Conservation (phyloP, 2,797 vertebrate species). For the Aphelocoma californica region DNA sequence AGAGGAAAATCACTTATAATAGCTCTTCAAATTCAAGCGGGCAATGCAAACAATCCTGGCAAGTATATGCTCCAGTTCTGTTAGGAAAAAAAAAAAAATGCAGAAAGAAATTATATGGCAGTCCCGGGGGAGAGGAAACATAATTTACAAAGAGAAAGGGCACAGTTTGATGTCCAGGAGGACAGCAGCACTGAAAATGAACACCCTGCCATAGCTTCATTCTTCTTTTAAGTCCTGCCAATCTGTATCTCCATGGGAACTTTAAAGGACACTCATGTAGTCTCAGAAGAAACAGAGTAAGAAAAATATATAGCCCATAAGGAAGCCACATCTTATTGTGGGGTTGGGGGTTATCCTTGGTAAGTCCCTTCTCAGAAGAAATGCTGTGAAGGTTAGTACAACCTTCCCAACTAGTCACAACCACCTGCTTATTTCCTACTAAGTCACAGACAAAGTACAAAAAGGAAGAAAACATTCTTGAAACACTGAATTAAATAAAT, state of each 20-base stretch:
- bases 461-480: background rate
- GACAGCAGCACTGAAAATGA: conserved; percentile 54
- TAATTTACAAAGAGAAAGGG: conserved; percentile 56
- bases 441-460: background rate
- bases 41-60: conserved; percentile 8
- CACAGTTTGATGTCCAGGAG: conserved; percentile 47
- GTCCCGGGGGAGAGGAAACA: conserved; percentile 17
- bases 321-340: background rate
- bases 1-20: conserved; percentile 16
- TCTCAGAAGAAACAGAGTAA: background rate
- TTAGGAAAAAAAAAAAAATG: background rate
- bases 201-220: conserved; percentile 46
- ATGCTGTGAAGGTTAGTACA: background rate
- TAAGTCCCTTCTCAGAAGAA: background rate
- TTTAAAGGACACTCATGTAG: conserved; percentile 23
- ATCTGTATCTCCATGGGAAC: conserved; percentile 16
- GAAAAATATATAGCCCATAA: background rate
- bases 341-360: accelerated
- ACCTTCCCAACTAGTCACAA: background rate
- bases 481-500: background rate
- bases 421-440: background rate
- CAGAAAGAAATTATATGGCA: conserved; percentile 36
- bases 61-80: background rate
- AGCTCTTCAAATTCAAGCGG: conserved; percentile 53
- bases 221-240: conserved; percentile 64